Evolutionary conservation across 2,797 vertebrate genomes (phyloP).

Genomic region (Sylvilagus floridanus): DNA sequence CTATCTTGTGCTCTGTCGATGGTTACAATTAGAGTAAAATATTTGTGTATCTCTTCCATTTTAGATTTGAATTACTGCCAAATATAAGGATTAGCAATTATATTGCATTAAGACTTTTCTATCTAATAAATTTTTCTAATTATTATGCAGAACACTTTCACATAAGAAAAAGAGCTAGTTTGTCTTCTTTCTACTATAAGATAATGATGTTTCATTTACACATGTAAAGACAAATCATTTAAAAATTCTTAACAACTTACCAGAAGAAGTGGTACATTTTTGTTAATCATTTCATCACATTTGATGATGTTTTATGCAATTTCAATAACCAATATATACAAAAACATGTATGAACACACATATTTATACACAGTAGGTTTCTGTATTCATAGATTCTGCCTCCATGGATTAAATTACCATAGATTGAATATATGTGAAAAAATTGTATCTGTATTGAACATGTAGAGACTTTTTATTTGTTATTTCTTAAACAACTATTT

Average conservation of each 20-base stretch:
- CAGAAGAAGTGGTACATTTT: background rate
- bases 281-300: no score
- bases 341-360: no score
- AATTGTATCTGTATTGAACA: background rate
- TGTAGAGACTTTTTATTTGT: background rate
- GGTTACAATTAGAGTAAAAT: background rate
- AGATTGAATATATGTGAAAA: background rate
- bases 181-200: slow-evolving; percentile 5
- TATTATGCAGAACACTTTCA: background rate
- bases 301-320: no score
- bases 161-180: background rate
- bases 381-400: background rate
- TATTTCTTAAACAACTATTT: background rate
- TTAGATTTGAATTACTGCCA: background rate
- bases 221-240: background rate
- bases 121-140: slow-evolving; percentile 2
- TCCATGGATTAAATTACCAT: background rate
- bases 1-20: background rate
- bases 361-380: background rate
- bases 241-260: background rate
- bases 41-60: background rate
- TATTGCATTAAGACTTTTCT: background rate
- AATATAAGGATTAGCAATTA: background rate
- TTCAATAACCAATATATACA: no score
- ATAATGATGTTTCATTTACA: background rate